Base-by-base conservation (phyloP, 2,888 invertebrate species). In the Masnerella sp. region DNA sequence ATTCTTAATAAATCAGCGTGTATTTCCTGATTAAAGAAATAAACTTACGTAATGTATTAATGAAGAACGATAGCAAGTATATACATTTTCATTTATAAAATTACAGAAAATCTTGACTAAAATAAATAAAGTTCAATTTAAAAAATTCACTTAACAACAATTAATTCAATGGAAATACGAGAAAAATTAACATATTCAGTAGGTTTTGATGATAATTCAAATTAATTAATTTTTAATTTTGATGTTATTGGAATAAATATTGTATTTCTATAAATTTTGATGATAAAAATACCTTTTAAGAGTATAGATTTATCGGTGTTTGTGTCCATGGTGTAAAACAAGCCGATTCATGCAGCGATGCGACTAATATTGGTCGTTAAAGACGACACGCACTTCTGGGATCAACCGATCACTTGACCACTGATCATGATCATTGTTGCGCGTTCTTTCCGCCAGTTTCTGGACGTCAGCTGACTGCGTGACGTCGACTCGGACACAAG, bases 341-440 rank as follows among this genome's bases (percentile, higher is more conserved):
- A 51, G 38, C 34, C 47, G 12, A 56, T 47, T 70, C 49, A 49
- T 62, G 7, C 36, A 36, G 18, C 12, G 12, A 17, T 20, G 5
- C 34, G 40, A 54, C 51, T 38, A 28, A 61, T 22, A 38, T 32
- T 7, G 17, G 54, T 52, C 59, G 61, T 61, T 54, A 49, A 62
- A 20, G n/a, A 32, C 12, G 20, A 43, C 34, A 14, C 25, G 25
- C 32, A 28, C 28, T 14, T 40, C 40, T 20, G 42, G 28, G 59
- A 51, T 58, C 43, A 62, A 62, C 62, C 30, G 70, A 70, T 70
- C 56, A 70, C 52, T 70, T 70, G 62, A 70, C 70, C 70, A 62
- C 54, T 69, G n/a, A n/a, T n/a, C n/a, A n/a, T 30, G 62, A 52
- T 15, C 56, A 62, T 70, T 22, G 62, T 54, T 38, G 25, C 51